Evolutionary conservation across 2,888 invertebrate genomes (phyloP).

Genomic region (Rhabditophanes sp.): DNA sequence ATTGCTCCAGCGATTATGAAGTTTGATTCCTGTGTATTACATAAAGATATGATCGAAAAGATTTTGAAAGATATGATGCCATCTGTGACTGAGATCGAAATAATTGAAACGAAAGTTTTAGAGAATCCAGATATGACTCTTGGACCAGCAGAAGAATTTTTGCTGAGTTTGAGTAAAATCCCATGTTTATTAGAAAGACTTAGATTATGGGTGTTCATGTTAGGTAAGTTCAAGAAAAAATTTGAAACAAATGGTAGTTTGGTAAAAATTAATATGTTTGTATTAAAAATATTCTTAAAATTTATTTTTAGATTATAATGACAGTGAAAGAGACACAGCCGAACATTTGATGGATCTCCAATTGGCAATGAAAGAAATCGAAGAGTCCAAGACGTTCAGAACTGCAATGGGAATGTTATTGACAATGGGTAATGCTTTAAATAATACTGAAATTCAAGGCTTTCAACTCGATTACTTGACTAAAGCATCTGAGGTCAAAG

Average conservation of each 20-base stretch:
- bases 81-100: conserved; percentile 61
- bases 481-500: conserved; percentile 63
- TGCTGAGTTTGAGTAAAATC: conserved; percentile 84
- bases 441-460: conserved; percentile 76
- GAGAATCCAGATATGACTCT: conserved; percentile 72
- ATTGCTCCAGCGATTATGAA: conserved; percentile 84
- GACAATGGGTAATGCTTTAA: conserved; percentile 86
- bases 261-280: neutral
- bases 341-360: conserved; percentile 97
- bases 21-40: conserved; percentile 96
- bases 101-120: conserved; percentile 64
- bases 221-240: conserved; percentile 85
- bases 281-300: neutral
- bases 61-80: conserved; percentile 84
- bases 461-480: conserved; percentile 91
- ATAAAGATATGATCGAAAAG: conserved; percentile 67
- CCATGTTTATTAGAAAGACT: conserved; percentile 73
- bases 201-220: conserved; percentile 91
- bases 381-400: conserved; percentile 79
- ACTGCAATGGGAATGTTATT: conserved; percentile 79
- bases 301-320: too few species aligned
- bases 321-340: conserved; percentile 94
- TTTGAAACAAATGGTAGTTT: conserved; percentile 48
- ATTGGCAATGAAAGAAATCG: conserved; percentile 77
- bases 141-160: conserved; percentile 92